Evolutionary conservation across 2,888 invertebrate species (phyloP).

Genomic region (Volucella zonaria): DNA sequence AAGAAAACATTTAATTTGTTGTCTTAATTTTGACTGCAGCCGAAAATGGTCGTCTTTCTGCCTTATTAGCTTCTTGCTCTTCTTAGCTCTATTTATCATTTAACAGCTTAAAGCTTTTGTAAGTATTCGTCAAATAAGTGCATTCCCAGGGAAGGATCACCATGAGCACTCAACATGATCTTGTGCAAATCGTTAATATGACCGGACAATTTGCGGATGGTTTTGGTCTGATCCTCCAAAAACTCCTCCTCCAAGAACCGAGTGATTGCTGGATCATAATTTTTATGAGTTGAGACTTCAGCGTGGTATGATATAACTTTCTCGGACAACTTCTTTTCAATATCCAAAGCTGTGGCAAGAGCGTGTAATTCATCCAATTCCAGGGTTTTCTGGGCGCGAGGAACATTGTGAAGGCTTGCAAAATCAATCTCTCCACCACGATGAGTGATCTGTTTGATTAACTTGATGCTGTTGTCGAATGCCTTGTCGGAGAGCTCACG

Average conservation of each 20-base stretch:
- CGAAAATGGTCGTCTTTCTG: constrained; percentile 26
- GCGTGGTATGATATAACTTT: constrained; percentile 88
- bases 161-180: constrained; percentile 84
- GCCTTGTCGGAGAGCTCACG: constrained; percentile 88
- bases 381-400: neutral
- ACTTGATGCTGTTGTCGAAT: constrained; percentile 88
- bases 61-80: constrained; percentile 1
- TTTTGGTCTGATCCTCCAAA: constrained; percentile 87
- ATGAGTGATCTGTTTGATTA: constrained; percentile 90
- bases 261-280: constrained; percentile 88
- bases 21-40: constrained; percentile 35
- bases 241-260: constrained; percentile 91
- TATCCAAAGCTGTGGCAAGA: constrained; percentile 89
- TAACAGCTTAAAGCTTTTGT: constrained; percentile 80
- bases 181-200: constrained; percentile 88
- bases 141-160: constrained; percentile 83
- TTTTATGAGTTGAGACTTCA: constrained; percentile 83
- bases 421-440: constrained; percentile 87
- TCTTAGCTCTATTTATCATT: neutral
- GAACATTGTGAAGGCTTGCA: neutral
- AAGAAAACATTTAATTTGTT: constrained; percentile 37
- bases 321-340: constrained; percentile 88
- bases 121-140: constrained; percentile 89
- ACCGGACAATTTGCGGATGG: constrained; percentile 88
- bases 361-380: constrained; percentile 87